Conservation (phyloP, 2,888 invertebrate species). For the Ophion slaviceki region DNA sequence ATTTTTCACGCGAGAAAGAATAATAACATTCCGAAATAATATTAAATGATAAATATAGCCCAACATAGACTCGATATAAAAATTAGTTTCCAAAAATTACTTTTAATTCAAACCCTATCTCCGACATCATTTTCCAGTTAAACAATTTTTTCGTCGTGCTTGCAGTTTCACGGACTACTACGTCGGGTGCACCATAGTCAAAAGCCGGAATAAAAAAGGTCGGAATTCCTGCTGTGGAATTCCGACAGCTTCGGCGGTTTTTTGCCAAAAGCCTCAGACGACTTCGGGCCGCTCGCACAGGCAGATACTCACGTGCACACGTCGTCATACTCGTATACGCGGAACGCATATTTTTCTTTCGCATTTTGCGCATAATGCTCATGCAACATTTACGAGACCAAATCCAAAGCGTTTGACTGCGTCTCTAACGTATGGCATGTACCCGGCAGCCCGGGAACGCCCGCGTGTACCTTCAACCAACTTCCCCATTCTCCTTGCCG, state of each 20-base stretch:
- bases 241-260: conserved; percentile 44
- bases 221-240: conserved; percentile 28
- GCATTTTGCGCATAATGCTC: conserved; percentile 62
- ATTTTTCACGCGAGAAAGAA: too few species aligned
- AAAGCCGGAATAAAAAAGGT: conserved; percentile 18
- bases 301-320: conserved; percentile 1
- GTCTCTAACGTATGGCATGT: conserved; percentile 21
- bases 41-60: too few species aligned
- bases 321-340: conserved; percentile 18
- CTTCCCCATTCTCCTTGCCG: conserved; percentile 9
- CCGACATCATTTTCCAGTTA: neutral
- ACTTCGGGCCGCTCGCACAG: conserved; percentile 16
- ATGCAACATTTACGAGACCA: conserved; percentile 53
- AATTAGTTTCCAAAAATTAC: too few species aligned
- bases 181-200: neutral
- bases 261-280: conserved; percentile 30
- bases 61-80: too few species aligned
- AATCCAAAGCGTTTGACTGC: conserved; percentile 25
- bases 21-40: too few species aligned
- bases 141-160: conserved; percentile 12
- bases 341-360: conserved; percentile 59
- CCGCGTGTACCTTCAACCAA: conserved; percentile 16
- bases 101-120: too few species aligned
- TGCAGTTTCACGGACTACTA: conserved; percentile 19
- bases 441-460: conserved; percentile 43